Base-by-base conservation (phyloP, 1,140 invertebrate species). In the Lepidostoma basale region DNA sequence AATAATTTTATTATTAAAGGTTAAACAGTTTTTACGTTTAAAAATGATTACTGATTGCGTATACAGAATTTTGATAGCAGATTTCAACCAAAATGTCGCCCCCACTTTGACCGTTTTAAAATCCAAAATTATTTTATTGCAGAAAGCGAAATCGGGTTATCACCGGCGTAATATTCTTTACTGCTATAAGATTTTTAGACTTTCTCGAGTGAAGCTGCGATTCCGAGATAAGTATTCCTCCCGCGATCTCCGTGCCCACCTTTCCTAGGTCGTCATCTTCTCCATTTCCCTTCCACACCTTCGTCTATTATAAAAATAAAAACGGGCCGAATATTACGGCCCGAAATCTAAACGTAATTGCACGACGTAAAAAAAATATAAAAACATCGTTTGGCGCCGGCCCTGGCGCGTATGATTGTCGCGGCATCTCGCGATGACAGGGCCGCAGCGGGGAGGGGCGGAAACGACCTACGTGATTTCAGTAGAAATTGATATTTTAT, bases 401-500 rank as follows among this genome's bases (percentile, higher is more conserved):
- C 49, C 49, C 49, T 54, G 49, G 25, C 49, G 49, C 14, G 30
- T 54, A 54, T 54, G 49, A 54, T 54, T 28, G 49, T 54, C 49
- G n/a, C 20, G 54, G 26, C 54, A 54, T 54, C 49, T 54, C 54
- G 0, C n/a, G 30, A 10, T 16, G n/a, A n/a, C 54, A 59, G 30
- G 54, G 30, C 14, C 33, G 54, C 30, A 5, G 10, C 30, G 30
- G 16, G 54, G 42, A 12, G 58, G 62, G 30, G n/a, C 30, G 28
- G 25, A 72, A 72, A 72, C 63, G 67, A 63, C 63, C 62, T 72
- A 72, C 70, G 70, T 72, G 70, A 72, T 72, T 72, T 68, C 56
- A 16, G 30, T 72, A 40, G 63, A 72, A 72, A 72, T 72, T 69
- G 70, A 72, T 72, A 72, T 72, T 72, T 69, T 72, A 72, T 72